Evolutionary conservation across 1,140 invertebrate genomes (phyloP).

Genomic region (Asbolus verrucosus): DNA sequence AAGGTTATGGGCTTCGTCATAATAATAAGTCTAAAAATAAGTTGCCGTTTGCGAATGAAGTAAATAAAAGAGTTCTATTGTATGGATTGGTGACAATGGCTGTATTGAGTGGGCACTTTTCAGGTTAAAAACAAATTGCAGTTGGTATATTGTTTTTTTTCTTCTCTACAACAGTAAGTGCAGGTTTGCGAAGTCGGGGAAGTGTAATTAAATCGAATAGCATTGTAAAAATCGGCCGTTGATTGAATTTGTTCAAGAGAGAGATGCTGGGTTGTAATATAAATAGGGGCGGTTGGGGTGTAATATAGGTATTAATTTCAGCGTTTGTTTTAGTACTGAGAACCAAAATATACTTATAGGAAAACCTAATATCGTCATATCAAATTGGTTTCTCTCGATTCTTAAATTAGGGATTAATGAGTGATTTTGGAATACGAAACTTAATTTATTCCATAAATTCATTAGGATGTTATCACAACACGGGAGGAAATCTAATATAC

Average conservation of each 20-base stretch:
- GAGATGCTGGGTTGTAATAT: not conserved
- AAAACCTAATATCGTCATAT: slow-evolving; percentile 38
- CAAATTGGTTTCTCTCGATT: slow-evolving; percentile 39
- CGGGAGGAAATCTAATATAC: slow-evolving; percentile 51
- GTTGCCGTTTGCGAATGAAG: not conserved
- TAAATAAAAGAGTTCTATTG: slow-evolving; percentile 14
- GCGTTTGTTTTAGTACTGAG: slow-evolving; percentile 7
- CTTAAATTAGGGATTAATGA: slow-evolving; percentile 41
- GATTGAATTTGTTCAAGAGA: slow-evolving; percentile 3
- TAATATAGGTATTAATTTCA: slow-evolving; percentile 19
- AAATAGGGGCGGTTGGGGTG: not conserved
- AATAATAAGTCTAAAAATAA: slow-evolving; percentile 1
- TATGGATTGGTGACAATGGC: slow-evolving; percentile 11
- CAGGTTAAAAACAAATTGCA: not conserved
- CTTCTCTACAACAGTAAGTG: too few relatives aligned
- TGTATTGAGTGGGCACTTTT: not conserved
- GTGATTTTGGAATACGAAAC: slow-evolving; percentile 25
- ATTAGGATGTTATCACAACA: slow-evolving; percentile 51
- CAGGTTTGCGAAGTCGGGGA: too few relatives aligned
- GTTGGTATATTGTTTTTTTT: too few relatives aligned
- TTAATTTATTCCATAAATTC: slow-evolving; percentile 53
- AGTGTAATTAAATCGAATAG: not conserved
- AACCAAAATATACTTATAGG: slow-evolving; percentile 15
- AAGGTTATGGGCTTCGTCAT: not conserved
- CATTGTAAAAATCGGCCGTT: slow-evolving; percentile 9